These are phyloP conservation scores for Adrianichthys oophorus DNA, from an alignment of 2,797 vertebrate genomes.

Conservation along the genomic window DNA sequence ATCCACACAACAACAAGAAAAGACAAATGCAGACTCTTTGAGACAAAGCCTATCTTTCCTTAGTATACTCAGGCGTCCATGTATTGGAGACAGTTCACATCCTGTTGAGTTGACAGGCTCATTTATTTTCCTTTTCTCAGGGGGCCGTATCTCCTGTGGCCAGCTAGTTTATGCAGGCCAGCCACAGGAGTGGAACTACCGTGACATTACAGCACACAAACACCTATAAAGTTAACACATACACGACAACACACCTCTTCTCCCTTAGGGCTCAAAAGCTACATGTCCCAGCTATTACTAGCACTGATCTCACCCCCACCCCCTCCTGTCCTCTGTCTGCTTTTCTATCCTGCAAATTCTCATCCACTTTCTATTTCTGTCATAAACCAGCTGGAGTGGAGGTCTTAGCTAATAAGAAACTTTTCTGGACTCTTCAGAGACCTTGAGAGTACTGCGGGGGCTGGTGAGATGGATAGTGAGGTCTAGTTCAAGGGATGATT, in stretches of 20 bases:
- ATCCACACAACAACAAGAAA: slow-evolving; percentile 19
- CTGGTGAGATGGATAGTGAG: slow-evolving; percentile 64
- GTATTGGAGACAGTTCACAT: slow-evolving; percentile 69
- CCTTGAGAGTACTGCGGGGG: slow-evolving; percentile 45
- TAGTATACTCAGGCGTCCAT: slow-evolving; percentile 42
- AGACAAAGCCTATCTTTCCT: slow-evolving; percentile 48
- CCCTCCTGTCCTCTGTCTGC: slow-evolving; percentile 45
- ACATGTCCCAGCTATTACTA: slow-evolving; percentile 66
- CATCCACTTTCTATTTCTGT: slow-evolving; percentile 60
- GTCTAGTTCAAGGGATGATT: slow-evolving; percentile 67
- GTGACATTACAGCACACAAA: slow-evolving; percentile 50
- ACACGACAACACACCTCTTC: slow-evolving; percentile 29
- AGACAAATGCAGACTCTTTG: slow-evolving; percentile 31
- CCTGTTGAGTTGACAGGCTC: slow-evolving; percentile 72
- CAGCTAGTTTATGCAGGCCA: slow-evolving; percentile 48
- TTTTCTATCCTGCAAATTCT: slow-evolving; percentile 45
- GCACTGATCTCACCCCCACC: slow-evolving; percentile 55
- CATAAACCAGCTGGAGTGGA: slow-evolving; percentile 23
- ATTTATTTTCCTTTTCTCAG: slow-evolving; percentile 75
- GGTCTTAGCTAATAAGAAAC: slow-evolving; percentile 49
- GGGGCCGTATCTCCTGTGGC: slow-evolving; percentile 67
- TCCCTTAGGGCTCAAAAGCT: slow-evolving; percentile 49
- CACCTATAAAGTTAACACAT: slow-evolving; percentile 21
- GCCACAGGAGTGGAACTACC: slow-evolving; percentile 46
- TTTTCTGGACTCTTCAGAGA: slow-evolving; percentile 49